Evolutionary conservation across 92 coral and sea anemone species (phyloP).

Genomic region (Epizoanthus illoricatus): DNA sequence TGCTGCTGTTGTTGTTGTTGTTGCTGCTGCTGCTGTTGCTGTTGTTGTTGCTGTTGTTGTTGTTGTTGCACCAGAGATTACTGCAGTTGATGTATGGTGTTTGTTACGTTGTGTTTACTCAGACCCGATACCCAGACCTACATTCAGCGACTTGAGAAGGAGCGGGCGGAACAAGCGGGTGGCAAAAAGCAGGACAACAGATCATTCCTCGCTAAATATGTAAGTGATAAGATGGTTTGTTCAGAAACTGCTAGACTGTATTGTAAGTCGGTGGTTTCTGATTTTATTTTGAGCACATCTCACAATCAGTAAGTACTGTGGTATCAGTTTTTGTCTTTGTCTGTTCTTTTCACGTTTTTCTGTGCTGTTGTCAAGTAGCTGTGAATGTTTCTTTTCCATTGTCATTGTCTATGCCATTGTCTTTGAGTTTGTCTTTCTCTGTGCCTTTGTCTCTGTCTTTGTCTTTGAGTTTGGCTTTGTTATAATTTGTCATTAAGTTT

Average conservation of each 20-base stretch:
- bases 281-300: too few relatives aligned
- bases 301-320: too few relatives aligned
- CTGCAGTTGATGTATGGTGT: background rate
- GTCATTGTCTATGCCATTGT: too few relatives aligned
- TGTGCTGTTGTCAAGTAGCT: background rate
- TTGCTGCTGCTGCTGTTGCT: background rate
- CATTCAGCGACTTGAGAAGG: constrained; percentile 86
- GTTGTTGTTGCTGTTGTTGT: background rate
- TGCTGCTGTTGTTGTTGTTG: too few relatives aligned
- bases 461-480: too few relatives aligned
- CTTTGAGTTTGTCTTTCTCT: too few relatives aligned
- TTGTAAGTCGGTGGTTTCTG: too few relatives aligned
- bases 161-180: constrained; percentile 73
- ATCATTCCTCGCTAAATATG: constrained; percentile 92
- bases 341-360: background rate
- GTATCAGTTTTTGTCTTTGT: too few relatives aligned
- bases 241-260: too few relatives aligned
- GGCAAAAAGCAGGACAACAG: constrained; percentile 92
- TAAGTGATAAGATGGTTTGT: constrained; percentile 29
- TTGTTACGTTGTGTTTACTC: background rate
- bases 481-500: too few relatives aligned
- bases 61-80: background rate
- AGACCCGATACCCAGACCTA: constrained; percentile 95
- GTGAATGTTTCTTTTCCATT: background rate
- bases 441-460: too few relatives aligned